Conservation (phyloP, 2,113 vertebrate genomes). For the Ceratotherium simum region DNA sequence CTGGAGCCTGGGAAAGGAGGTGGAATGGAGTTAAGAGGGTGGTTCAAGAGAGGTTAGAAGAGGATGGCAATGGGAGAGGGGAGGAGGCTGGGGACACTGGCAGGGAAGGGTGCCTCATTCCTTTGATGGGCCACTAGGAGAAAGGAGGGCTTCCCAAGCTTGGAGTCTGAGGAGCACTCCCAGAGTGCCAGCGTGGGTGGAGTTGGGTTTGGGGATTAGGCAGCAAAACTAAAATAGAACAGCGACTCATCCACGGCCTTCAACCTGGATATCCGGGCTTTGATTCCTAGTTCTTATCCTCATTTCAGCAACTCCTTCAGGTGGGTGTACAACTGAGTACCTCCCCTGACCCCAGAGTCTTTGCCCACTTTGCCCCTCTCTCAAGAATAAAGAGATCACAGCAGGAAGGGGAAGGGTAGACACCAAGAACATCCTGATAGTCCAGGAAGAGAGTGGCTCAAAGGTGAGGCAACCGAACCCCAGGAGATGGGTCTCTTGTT, state of each 20-base stretch:
- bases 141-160: background rate
- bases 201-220: slow-evolving; percentile 20
- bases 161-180: background rate
- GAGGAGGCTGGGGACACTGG: background rate
- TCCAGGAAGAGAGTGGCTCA: background rate
- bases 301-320: background rate
- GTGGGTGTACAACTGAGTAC: background rate
- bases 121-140: background rate
- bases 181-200: background rate
- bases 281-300: background rate
- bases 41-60: background rate
- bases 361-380: background rate
- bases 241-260: background rate
- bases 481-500: background rate
- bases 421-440: background rate
- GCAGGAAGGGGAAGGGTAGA: background rate
- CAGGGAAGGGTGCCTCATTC: background rate
- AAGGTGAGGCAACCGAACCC: background rate
- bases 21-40: background rate
- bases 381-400: background rate
- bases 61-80: background rate
- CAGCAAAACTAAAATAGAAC: background rate
- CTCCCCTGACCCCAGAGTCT: background rate
- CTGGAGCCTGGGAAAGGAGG: slow-evolving; percentile 15
- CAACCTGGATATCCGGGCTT: background rate